Conservation (phyloP, 2,113 vertebrate genomes). For the Cervus canadensis region DNA sequence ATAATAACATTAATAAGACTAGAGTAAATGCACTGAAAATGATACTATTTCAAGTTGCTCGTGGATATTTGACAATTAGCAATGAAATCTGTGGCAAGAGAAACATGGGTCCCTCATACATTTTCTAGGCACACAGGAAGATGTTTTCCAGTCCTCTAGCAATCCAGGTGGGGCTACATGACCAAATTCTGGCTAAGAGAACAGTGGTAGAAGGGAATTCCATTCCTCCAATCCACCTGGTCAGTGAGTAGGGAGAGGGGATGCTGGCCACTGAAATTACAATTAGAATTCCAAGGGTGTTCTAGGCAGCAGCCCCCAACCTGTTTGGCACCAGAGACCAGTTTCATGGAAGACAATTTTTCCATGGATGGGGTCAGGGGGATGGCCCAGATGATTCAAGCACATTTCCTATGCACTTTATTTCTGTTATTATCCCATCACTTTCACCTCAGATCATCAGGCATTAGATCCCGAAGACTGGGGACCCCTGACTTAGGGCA, state of each 20-base stretch:
- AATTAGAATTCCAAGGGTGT: neutral
- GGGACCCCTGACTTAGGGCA: neutral
- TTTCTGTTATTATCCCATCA: neutral
- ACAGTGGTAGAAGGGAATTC: neutral
- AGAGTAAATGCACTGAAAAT: neutral
- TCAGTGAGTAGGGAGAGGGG: neutral
- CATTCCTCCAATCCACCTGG: neutral
- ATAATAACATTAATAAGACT: neutral
- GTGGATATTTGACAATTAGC: neutral
- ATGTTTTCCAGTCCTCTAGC: neutral
- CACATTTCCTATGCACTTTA: neutral
- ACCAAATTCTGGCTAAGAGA: neutral
- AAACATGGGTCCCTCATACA: neutral
- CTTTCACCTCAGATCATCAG: neutral
- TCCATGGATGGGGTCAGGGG: neutral
- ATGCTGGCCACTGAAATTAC: neutral
- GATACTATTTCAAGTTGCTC: neutral
- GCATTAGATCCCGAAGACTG: rapidly evolving
- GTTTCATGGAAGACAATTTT: neutral
- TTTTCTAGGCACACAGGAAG: neutral
- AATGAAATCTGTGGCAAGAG: neutral
- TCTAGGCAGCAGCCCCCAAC: neutral
- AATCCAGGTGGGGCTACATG: neutral
- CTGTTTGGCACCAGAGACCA: neutral
- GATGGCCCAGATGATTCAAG: neutral